Conservation (phyloP, 2,797 vertebrate genomes). For the Psittacula echo region DNA sequence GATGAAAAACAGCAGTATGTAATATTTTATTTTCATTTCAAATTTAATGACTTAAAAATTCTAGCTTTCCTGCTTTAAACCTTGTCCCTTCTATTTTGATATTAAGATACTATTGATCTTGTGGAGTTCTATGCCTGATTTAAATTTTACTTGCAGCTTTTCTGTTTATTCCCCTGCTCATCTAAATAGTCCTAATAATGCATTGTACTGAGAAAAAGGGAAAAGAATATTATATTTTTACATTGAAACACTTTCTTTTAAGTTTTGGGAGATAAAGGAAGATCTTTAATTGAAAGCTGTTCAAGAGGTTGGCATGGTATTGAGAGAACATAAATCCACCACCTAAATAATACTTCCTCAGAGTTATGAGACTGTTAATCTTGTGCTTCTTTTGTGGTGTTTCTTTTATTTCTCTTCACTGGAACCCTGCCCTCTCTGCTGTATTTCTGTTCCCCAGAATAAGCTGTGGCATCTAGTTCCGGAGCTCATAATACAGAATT, state of each 20-base stretch:
- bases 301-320: neutral
- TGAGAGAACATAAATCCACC: neutral
- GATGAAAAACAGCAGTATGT: neutral
- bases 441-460: neutral
- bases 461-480: neutral
- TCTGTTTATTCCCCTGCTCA: neutral
- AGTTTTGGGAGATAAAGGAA: neutral
- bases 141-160: neutral
- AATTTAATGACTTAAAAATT: neutral
- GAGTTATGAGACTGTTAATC: neutral
- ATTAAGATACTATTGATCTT: neutral
- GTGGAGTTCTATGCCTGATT: neutral
- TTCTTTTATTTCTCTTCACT: neutral
- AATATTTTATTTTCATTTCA: neutral
- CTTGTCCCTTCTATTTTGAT: neutral
- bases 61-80: neutral
- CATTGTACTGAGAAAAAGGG: neutral
- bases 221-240: neutral
- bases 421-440: neutral
- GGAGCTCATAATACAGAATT: neutral
- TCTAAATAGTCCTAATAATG: neutral
- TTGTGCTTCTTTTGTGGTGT: neutral
- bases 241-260: neutral
- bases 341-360: neutral
- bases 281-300: neutral